Percentiles rank a stretch among this genome's conserved stretches.
Evolutionary conservation across 2,888 invertebrate species (phyloP).

Genomic region (Drosophila paracracens): DNA sequence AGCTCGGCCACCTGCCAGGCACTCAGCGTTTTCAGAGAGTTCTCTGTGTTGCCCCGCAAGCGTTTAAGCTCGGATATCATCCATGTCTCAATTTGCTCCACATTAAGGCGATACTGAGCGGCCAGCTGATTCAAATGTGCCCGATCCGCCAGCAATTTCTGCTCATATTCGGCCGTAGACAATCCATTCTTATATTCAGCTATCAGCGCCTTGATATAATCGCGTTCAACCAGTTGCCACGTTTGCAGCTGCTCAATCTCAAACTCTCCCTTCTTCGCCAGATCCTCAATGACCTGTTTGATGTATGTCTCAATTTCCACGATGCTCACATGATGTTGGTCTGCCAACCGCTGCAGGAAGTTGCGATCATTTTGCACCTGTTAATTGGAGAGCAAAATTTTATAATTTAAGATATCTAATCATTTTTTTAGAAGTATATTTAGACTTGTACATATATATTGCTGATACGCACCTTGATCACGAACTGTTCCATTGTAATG

Average conservation of each 20-base stretch:
- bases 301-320: constrained; percentile 82
- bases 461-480: constrained; percentile 59
- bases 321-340: constrained; percentile 81
- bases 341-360: constrained; percentile 76
- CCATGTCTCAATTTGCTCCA: constrained; percentile 83
- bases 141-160: constrained; percentile 79
- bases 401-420: not conserved
- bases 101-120: constrained; percentile 78
- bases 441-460: not conserved
- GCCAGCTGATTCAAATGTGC: constrained; percentile 81
- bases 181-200: constrained; percentile 75
- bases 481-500: constrained; percentile 81
- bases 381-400: not conserved
- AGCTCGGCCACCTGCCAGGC: constrained; percentile 80
- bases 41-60: constrained; percentile 69
- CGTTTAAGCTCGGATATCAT: constrained; percentile 81
- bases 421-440: not conserved
- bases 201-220: constrained; percentile 80
- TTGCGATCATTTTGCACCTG: constrained; percentile 78
- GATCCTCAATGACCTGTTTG: constrained; percentile 79
- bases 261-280: constrained; percentile 80
- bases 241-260: constrained; percentile 80
- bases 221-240: constrained; percentile 82
- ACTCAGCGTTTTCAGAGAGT: constrained; percentile 73
- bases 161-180: constrained; percentile 79